Evolutionary conservation across 2,888 invertebrate species (phyloP).

Genomic region (Antitype chi): DNA sequence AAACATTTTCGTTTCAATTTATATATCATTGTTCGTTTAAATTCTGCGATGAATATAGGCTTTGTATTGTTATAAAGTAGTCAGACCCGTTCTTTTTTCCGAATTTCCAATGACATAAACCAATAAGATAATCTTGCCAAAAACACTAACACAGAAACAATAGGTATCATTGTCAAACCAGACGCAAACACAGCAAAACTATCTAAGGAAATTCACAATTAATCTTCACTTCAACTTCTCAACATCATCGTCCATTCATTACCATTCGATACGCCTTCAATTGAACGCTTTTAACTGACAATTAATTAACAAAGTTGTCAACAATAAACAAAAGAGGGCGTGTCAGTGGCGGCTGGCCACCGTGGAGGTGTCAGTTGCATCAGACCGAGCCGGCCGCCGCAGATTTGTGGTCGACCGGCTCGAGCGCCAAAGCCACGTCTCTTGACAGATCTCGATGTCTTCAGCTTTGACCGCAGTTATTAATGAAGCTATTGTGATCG

Average conservation of each 20-base stretch:
- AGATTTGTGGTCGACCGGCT: slow-evolving; percentile 87
- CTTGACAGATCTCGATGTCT: slow-evolving; percentile 76
- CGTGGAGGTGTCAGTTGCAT: slow-evolving; percentile 83
- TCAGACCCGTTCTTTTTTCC: not conserved
- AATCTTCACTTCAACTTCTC: slow-evolving; percentile 48
- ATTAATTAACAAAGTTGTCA: slow-evolving; percentile 82
- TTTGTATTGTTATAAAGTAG: not conserved
- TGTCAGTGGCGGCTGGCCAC: slow-evolving; percentile 74
- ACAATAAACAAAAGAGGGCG: slow-evolving; percentile 86
- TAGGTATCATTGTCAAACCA: not conserved
- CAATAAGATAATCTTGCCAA: not conserved
- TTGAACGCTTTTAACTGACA: slow-evolving; percentile 67
- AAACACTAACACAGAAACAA: slow-evolving; percentile 29
- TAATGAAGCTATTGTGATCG: slow-evolving; percentile 75
- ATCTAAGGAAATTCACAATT: slow-evolving; percentile 52
- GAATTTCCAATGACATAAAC: not conserved
- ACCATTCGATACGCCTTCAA: slow-evolving; percentile 61
- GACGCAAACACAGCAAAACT: slow-evolving; percentile 33
- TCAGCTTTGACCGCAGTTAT: slow-evolving; percentile 77
- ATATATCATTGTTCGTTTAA: slow-evolving; percentile 42
- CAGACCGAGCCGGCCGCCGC: slow-evolving; percentile 73
- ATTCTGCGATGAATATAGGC: slow-evolving; percentile 13
- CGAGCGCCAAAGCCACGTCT: slow-evolving; percentile 74
- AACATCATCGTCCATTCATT: slow-evolving; percentile 49
- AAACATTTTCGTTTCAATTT: slow-evolving; percentile 50